Base-by-base conservation (phyloP, 1,140 invertebrate genomes). In the Aporrectodea caliginosa region DNA sequence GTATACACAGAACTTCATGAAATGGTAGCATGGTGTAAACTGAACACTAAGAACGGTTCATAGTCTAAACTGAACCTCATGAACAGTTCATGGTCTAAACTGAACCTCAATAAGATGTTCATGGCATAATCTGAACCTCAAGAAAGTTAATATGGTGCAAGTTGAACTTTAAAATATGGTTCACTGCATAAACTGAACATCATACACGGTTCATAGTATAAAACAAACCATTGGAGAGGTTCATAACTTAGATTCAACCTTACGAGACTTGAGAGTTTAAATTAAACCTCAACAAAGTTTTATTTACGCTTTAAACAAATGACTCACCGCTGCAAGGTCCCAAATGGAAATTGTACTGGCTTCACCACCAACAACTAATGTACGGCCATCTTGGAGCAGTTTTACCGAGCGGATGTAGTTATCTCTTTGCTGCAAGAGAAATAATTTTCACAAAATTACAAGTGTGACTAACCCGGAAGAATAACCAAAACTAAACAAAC, bases 331-430 rank as follows among this genome's bases (percentile, higher is more conserved):
- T 73, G 94, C 95, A 77, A 98, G 86, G 89, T 99, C 97, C 95
- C 96, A 99, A 85, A 99, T 98, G 72, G 94, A 96, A 71, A 99
- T 91, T 84, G 95, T 97, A 79, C 93, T 95, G 12, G 96, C 96
- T 89, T 99, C 97, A 0, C 97, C 97, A 73, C 97, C 97, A 29
- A 99, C 97, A 82, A 99, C 97, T 69, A 99, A 88, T 30, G 96
- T 98, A 79, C 95, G 91, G 1, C 95, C 95, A 89, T 99, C 97
- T n/a, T 96, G 95, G 77, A 98, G 89, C 29, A 98, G 89, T 89
- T 98, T 98, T 77, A 98, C 97, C 35, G 95, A 98, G 82, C 97
- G 91, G 83, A 98, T 98, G 89, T 99, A 99, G 89, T 96, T 98
- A 88, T 98, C 96, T 77, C 95, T 91, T 77, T 68, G 35, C 31